Conservation (phyloP, 1,140 invertebrate genomes). For the Frieseomelitta varia region DNA sequence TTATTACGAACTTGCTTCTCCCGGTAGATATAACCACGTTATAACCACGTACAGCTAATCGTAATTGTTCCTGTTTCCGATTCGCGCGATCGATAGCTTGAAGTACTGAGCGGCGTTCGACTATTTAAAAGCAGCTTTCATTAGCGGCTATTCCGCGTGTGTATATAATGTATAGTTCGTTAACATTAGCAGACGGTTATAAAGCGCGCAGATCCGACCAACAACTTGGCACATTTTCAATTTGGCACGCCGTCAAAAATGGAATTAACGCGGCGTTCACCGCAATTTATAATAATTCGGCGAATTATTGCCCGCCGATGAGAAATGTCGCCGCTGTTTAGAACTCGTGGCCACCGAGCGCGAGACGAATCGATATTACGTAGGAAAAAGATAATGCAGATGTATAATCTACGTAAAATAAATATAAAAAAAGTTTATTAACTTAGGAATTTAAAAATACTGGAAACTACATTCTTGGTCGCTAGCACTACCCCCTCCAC, state of each 20-base stretch:
- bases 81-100: neutral
- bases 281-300: conserved; percentile 8
- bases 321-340: no score
- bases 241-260: conserved; percentile 34
- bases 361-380: no score
- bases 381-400: no score
- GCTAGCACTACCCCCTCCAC: no score
- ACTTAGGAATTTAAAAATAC: no score
- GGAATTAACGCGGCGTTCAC: neutral
- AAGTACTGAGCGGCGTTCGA: neutral
- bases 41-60: neutral
- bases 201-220: conserved; percentile 3
- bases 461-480: no score
- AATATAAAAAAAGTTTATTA: no score
- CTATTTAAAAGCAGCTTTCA: neutral
- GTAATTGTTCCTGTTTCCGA: neutral
- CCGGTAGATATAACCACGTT: no score
- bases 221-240: conserved; percentile 41
- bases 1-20: neutral
- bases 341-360: no score
- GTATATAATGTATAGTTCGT: neutral
- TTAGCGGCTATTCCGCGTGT: neutral
- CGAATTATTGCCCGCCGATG: neutral
- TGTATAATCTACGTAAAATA: no score
- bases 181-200: conserved; percentile 31